Base-by-base conservation (phyloP, 2,888 invertebrate species). In the Chrysina gloriosa region DNA sequence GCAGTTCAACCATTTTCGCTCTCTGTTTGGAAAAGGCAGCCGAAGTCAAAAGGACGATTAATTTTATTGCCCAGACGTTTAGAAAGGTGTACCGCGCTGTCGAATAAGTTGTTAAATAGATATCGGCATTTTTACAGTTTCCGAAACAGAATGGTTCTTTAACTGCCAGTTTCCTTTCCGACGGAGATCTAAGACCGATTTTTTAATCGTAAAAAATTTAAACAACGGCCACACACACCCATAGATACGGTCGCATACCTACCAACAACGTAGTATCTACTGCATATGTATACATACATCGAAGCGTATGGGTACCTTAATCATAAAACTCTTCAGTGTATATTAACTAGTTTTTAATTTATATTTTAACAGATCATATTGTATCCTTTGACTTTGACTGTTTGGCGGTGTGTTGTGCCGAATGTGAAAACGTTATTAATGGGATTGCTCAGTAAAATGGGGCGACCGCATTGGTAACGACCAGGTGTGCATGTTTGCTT, bases 81-180 rank as follows among this genome's bases (percentile, higher is more conserved):
- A 61, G 42, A 42, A 52, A 67, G 65, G 65, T 19, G 47, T 27
- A 29, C 47, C 48, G 61, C 73, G 70, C 71, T 71, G 71, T 72
- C 72, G 76, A 79, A 76, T 78, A 77, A 78, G 78, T 77, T 79
- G 78, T 79, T 78, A 78, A 78, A 77, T 75, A 76, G 78, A 77
- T 77, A 78, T 79, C 77, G 77, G 77, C 75, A 70, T 75, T 77
- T 76, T 78, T 77, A 75, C 71, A 72, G 75, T 77, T 77, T 76
- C 74, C 74, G 75, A 78, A 79, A 76, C 75, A 76, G 58, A 75
- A 73, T 74, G 69, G 70, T 71, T 73, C 67, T 58, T 72, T 73
- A 71, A 73, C 69, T 67, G 72, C 72, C 72, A 65, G 69, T 71
- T 72, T 72, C 69, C 70, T 69, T 74, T 70, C 65, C 65, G 67